These are phyloP conservation scores for Lucilia cuprina DNA, from an alignment of 1,140 invertebrate genomes.

Conservation along the genomic window DNA sequence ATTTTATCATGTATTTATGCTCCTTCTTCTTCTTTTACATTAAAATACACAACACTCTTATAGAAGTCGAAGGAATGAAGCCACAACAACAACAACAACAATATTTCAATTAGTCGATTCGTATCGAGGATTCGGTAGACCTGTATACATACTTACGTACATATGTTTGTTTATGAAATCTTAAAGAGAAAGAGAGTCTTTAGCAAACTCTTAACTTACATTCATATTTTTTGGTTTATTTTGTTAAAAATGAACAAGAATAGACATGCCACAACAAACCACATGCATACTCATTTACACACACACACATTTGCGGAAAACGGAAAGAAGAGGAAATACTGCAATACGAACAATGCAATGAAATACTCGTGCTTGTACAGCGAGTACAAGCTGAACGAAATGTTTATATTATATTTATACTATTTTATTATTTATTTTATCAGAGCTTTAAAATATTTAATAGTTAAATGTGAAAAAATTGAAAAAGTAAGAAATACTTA, in stretches of 20 bases:
- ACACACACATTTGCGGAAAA: slow-evolving; percentile 19
- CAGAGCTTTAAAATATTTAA: neutral
- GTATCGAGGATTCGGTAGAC: no score
- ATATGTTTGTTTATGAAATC: neutral
- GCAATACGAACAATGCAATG: neutral
- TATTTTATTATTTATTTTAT: neutral
- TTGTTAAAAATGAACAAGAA: slow-evolving; percentile 14
- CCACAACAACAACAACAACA: no score
- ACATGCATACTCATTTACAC: neutral
- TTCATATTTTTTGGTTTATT: neutral
- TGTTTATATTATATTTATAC: neutral
- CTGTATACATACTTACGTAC: no score
- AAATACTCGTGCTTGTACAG: no score
- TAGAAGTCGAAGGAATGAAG: no score
- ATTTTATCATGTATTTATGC: neutral
- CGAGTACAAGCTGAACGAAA: neutral
- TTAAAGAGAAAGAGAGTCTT: neutral
- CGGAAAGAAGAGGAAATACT: slow-evolving; percentile 31
- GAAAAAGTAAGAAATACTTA: no score
- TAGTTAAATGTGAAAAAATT: neutral
- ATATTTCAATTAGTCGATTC: no score
- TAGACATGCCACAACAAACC: slow-evolving; percentile 17
- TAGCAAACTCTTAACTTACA: neutral
- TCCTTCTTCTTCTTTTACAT: neutral
- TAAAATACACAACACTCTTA: no score